Base-by-base conservation (phyloP, 2,888 invertebrate genomes). In the Trissolcus brochymenae region DNA sequence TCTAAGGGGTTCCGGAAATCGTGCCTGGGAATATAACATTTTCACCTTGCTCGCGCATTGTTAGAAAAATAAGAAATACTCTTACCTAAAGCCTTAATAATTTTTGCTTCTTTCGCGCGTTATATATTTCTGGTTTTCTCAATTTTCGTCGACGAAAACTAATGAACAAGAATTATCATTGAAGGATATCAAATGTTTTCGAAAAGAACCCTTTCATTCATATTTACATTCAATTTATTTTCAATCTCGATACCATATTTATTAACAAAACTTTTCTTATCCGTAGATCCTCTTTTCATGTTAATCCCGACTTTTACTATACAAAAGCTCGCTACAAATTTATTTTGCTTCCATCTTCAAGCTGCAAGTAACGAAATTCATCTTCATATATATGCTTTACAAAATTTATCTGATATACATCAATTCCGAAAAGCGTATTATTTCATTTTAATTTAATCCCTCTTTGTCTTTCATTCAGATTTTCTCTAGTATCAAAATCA, bases 321-420 rank as follows among this genome's bases (percentile, higher is more conserved):
- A 43, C 53, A 59, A 51, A 46, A 16, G 19, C 54, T 29, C 14
- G 54, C 60, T 35, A 54, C 49, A 54, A 60, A 60, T 70, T 54
- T 55, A 59, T 57, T 51, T 67, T 59, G 4, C 9, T 35, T 29
- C 13, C 60, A 16, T 3, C 46, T 46, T 16, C 46, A 53, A 43
- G 21, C 11, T 1, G 21, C 21, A 14, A 17, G 49, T 29, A 29
- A 25, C 53, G 43, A 41, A 57, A 66, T 56, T 55, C 25, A 35
- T 50, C 9, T n/a, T 11, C 4, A 13, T 29, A 35, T 4, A 50
- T n/a, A 40, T 9, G 14, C 50, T 40, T 41, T 54, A 29, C 55
- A 65, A 65, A 74, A 67, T 67, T 67, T 67, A 74, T 74, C 67
- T 67, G 67, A 74, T 74, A 67, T 6, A 35, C 35, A n/a, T n/a